A percentile compares a stretch with the other conserved stretches of the same genome.
These are phyloP conservation scores for Sebastes elongatus DNA, from an alignment of 2,797 vertebrate species.

Conservation along the genomic window DNA sequence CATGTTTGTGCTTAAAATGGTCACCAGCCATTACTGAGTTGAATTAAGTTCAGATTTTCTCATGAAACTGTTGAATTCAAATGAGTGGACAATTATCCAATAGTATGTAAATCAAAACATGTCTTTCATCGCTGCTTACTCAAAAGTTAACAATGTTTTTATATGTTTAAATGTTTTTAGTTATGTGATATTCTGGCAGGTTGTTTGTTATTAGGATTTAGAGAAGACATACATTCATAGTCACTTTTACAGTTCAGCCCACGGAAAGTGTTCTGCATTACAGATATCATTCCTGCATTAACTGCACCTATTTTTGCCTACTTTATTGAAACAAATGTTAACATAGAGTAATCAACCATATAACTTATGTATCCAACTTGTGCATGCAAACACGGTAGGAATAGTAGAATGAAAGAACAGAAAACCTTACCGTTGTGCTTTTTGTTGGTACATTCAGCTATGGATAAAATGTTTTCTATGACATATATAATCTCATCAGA, in stretches of 20 bases:
- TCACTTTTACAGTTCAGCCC: neutral
- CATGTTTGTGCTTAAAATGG: slow-evolving; percentile 2
- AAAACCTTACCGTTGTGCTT: accelerated
- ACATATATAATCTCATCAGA: neutral
- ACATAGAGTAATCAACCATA: neutral
- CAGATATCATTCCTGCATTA: neutral
- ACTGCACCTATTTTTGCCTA: neutral
- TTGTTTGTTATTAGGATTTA: neutral
- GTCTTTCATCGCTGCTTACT: neutral
- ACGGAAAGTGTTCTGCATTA: neutral
- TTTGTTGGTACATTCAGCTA: neutral
- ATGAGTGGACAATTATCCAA: neutral
- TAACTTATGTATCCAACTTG: neutral
- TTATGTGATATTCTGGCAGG: neutral
- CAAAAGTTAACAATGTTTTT: neutral
- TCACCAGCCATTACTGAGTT: neutral
- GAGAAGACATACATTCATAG: neutral
- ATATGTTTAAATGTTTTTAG: neutral
- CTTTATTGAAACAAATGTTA: neutral
- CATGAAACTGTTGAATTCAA: neutral
- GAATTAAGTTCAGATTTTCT: neutral
- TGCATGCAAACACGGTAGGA: neutral
- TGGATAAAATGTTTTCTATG: neutral
- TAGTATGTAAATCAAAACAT: neutral
- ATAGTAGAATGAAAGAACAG: neutral